Evolutionary conservation across 2,797 vertebrate genomes (phyloP).

Genomic region (Sebastes itinus): DNA sequence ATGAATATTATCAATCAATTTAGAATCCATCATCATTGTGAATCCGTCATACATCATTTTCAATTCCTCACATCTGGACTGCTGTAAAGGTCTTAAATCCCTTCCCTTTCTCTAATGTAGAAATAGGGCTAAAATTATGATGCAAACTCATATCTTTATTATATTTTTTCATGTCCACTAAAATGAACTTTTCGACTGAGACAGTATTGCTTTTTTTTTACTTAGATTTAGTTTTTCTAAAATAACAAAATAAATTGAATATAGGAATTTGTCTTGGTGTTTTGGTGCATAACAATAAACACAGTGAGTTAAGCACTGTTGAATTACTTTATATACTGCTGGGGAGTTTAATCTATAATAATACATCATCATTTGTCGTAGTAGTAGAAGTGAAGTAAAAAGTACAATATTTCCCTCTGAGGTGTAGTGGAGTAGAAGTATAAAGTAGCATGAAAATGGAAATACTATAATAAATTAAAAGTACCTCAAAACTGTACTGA

Average conservation of each 20-base stretch:
- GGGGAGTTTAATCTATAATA: background rate
- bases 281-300: no score
- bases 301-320: background rate
- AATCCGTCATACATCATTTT: background rate
- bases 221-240: background rate
- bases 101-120: background rate
- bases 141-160: background rate
- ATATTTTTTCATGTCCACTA: background rate
- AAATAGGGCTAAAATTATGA: background rate
- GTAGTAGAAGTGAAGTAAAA: background rate
- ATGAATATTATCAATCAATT: background rate
- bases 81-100: background rate
- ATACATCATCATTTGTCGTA: background rate
- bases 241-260: background rate
- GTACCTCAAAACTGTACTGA: background rate
- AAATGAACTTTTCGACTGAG: background rate
- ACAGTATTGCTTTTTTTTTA: background rate
- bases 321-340: background rate
- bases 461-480: background rate
- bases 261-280: no score
- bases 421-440: background rate
- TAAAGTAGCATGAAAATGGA: background rate
- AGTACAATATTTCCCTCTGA: background rate
- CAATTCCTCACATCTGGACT: background rate
- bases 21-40: background rate